Percentiles rank a stretch among this genome's conserved stretches.
These are phyloP conservation scores for Hypsibius dujardini DNA, from an alignment of 1,140 invertebrate genomes.

Conservation along the genomic window DNA sequence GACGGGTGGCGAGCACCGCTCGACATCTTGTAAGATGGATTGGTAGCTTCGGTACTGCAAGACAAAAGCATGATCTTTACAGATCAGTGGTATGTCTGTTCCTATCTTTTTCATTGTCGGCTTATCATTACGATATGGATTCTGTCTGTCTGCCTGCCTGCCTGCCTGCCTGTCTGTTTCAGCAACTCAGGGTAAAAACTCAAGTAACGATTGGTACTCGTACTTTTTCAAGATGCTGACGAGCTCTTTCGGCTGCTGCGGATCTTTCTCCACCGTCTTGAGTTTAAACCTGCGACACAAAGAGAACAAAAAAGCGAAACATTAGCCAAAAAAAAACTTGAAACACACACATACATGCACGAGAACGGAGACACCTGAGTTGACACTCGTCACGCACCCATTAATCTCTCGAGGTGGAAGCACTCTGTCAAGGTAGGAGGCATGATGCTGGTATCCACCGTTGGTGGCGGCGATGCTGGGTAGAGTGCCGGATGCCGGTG, in stretches of 20 bases:
- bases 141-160: too few relatives aligned
- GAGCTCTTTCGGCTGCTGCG: neutral
- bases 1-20: slow-evolving; percentile 10
- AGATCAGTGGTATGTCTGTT: neutral
- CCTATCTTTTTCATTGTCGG: neutral
- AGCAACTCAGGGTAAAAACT: too few relatives aligned
- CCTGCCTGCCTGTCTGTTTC: too few relatives aligned
- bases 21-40: neutral
- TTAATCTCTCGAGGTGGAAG: slow-evolving; percentile 4
- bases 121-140: too few relatives aligned
- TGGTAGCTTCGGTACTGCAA: too few relatives aligned
- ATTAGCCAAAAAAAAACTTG: neutral
- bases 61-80: neutral
- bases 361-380: neutral
- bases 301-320: neutral
- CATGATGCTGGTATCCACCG: too few relatives aligned
- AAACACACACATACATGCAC: neutral
- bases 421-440: neutral
- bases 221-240: slow-evolving; percentile 17
- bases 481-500: neutral
- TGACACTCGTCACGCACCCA: neutral
- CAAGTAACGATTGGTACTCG: neutral
- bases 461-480: too few relatives aligned
- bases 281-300: neutral
- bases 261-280: neutral